Evolutionary conservation across 2,888 invertebrate genomes (phyloP).

Genomic region (Drosophila sordidula): DNA sequence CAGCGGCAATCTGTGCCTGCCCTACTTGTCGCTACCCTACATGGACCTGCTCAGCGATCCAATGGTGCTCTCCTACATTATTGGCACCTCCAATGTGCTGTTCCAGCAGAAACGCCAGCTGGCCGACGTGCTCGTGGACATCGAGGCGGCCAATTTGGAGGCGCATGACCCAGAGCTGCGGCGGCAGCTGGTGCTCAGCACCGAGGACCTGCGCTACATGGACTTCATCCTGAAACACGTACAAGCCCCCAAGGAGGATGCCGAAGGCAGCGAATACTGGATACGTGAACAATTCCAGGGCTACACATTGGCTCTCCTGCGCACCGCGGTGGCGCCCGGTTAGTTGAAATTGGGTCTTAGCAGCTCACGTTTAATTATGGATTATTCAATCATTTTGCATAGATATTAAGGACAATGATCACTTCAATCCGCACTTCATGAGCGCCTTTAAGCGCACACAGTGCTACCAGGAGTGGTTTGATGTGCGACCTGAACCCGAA

Average conservation of each 20-base stretch:
- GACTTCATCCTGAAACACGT: conserved; percentile 95
- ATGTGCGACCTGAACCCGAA: conserved; percentile 87
- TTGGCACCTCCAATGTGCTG: conserved; percentile 99
- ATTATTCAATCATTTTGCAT: conserved; percentile 28
- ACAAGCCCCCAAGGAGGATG: conserved; percentile 88
- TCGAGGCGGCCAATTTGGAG: conserved; percentile 94
- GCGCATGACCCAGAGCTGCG: conserved; percentile 91
- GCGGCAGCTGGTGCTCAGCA: conserved; percentile 93
- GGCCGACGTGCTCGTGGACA: conserved; percentile 96
- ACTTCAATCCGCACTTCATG: conserved; percentile 94
- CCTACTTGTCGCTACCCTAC: conserved; percentile 97
- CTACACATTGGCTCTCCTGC: conserved; percentile 92
- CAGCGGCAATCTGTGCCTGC: conserved; percentile 96
- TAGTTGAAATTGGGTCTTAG: neutral
- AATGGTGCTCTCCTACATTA: conserved; percentile 93
- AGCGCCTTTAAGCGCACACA: conserved; percentile 94
- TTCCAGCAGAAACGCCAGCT: conserved; percentile 97
- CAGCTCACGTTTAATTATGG: neutral
- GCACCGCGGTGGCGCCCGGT: conserved; percentile 87
- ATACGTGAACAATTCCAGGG: conserved; percentile 96
- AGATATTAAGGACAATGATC: conserved; percentile 92
- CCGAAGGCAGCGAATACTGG: conserved; percentile 98
- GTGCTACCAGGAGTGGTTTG: conserved; percentile 94
- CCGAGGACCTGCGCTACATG: conserved; percentile 97
- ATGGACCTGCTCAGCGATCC: conserved; percentile 95